phyloP scores from a whole-genome alignment of 2,888 invertebrate species.

The Neuroscelio doddi region DNA sequence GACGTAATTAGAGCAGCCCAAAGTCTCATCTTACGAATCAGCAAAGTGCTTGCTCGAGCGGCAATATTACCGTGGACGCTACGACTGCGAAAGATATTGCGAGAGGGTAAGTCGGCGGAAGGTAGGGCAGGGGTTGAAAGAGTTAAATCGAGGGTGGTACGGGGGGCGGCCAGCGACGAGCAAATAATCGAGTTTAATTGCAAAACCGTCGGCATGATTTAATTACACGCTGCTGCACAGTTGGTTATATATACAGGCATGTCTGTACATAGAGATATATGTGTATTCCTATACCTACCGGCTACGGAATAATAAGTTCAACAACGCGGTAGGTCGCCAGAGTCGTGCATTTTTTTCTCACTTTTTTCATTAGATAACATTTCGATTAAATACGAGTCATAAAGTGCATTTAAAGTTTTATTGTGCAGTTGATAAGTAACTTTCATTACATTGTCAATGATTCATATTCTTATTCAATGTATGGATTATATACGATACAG shows the following conservation, averaged over 20 bases:
- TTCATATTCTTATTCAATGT: no score
- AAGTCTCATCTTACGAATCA: slow-evolving; percentile 60
- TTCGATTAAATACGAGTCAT: slow-evolving; percentile 49
- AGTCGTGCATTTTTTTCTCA: slow-evolving; percentile 41
- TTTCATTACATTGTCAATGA: slow-evolving; percentile 36
- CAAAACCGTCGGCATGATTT: slow-evolving; percentile 72
- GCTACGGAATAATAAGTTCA: slow-evolving; percentile 59
- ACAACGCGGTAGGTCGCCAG: slow-evolving; percentile 48
- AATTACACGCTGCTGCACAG: slow-evolving; percentile 66
- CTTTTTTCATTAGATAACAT: slow-evolving; percentile 48
- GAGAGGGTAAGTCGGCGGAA: slow-evolving; percentile 48
- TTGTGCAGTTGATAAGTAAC: slow-evolving; percentile 34
- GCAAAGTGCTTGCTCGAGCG: slow-evolving; percentile 52
- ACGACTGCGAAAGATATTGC: slow-evolving; percentile 59
- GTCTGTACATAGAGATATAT: slow-evolving; percentile 3
- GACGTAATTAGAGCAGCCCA: slow-evolving; percentile 59
- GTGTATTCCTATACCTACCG: slow-evolving; percentile 40
- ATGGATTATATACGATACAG: no score
- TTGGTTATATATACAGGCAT: slow-evolving; percentile 38
- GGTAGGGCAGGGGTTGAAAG: slow-evolving; percentile 58
- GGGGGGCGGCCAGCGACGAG: slow-evolving; percentile 62
- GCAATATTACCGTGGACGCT: slow-evolving; percentile 55
- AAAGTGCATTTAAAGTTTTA: slow-evolving; percentile 21
- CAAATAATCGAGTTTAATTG: slow-evolving; percentile 73
- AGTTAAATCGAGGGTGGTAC: slow-evolving; percentile 64